Evolutionary conservation across 2,797 vertebrate species (phyloP).

Genomic region (Sternarchorhynchus goeldii): DNA sequence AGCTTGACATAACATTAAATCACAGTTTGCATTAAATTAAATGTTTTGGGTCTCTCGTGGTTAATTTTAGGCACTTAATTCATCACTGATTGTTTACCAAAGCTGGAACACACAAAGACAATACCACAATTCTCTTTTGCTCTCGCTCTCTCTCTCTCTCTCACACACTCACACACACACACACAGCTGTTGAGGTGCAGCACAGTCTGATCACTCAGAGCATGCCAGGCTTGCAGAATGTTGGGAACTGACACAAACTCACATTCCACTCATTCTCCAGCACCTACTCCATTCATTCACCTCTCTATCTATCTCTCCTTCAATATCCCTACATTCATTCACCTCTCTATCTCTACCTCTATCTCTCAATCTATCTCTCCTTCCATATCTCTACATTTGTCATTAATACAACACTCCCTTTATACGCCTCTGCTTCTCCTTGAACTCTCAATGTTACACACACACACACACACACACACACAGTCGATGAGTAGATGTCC

Average conservation of each 20-base stretch:
- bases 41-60: neutral
- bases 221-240: constrained; percentile 74
- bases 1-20: constrained; percentile 4
- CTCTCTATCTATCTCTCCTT: constrained; percentile 32
- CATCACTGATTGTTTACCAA: constrained; percentile 7
- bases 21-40: constrained; percentile 24
- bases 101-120: neutral
- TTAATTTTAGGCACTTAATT: neutral
- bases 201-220: constrained; percentile 76
- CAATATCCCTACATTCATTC: neutral
- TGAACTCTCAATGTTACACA: constrained; percentile 37
- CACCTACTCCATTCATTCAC: constrained; percentile 53
- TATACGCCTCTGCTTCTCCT: constrained; percentile 55
- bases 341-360: constrained; percentile 21
- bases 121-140: constrained; percentile 4
- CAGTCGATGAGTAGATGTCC: constrained; percentile 23
- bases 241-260: constrained; percentile 71
- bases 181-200: constrained; percentile 75
- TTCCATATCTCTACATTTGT: neutral
- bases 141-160: constrained; percentile 40
- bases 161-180: constrained; percentile 48
- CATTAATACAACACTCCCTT: no score
- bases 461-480: constrained; percentile 19
- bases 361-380: constrained; percentile 23
- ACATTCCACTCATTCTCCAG: constrained; percentile 72